Base-by-base conservation (phyloP, 1,140 invertebrate genomes). In the Pseudomyrmex gracilis region DNA sequence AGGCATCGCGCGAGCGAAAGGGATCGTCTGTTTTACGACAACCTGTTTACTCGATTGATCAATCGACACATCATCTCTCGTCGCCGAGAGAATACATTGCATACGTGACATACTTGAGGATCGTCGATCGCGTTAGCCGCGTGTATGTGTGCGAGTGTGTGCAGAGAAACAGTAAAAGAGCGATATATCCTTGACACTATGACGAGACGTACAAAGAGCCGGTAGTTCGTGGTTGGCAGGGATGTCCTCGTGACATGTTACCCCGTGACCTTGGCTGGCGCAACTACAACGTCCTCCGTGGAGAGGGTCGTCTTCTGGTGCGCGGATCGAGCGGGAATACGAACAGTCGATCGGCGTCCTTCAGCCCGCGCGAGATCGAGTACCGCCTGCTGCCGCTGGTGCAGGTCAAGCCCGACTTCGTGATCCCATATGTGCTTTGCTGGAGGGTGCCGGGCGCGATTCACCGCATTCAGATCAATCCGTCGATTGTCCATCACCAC, bases 221-320 rank as follows among this genome's bases (percentile, higher is more conserved):
- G 87, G 71, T 89, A 88, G 87, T 84, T 80, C 55, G 70, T 55
- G 71, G 73, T 24, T 76, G 82, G 73, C 80, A 85, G 89, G 71
- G 86, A 92, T 92, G 93, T 91, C 90, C 87, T 87, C 91, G 92
- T 93, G 93, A 93, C 91, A 94, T 94, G 93, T 93, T 93, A 90
- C 88, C 91, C 82, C 92, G 91, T 88, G 93, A 92, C 88, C 90
- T 87, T 83, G 86, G 78, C 84, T 90, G 91, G 91, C 89, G 87
- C 88, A 89, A 92, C 85, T 88, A 87, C 85, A 91, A 88, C 90
- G 89, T 92, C 90, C 85, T 91, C 77, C 74, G 71, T 49, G 87
- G 90, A 73, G 91, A 90, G 84, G 85, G 73, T 84, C 86, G 83
- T 80, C 89, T 68, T 43, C 55, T 87, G 70, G 87, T 84, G 71